A percentile compares a stretch with the other conserved stretches of the same genome.
These are phyloP conservation scores for Lepus oiostolus DNA, from an alignment of 2,797 vertebrate species.

Conservation along the genomic window DNA sequence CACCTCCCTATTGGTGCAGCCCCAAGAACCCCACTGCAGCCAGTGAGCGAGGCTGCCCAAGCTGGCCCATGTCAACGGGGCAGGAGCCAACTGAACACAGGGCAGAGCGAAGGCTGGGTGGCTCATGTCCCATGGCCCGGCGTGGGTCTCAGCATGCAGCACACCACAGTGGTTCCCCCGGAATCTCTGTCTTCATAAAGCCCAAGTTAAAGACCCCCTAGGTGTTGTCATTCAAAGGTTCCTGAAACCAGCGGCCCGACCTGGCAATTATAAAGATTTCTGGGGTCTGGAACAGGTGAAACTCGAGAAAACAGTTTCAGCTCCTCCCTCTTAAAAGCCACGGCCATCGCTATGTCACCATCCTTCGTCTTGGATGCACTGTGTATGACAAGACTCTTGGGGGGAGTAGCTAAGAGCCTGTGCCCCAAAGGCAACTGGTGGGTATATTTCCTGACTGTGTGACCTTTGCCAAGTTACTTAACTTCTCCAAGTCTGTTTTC, in stretches of 20 bases:
- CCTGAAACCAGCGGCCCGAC: neutral
- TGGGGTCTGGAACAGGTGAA: neutral
- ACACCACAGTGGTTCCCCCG: too few relatives aligned
- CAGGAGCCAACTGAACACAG: neutral
- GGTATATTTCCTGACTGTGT: neutral
- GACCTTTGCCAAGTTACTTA: neutral
- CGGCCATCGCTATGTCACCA: neutral
- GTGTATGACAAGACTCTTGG: too few relatives aligned
- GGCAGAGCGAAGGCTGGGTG: neutral
- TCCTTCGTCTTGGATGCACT: too few relatives aligned
- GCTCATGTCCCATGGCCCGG: too few relatives aligned
- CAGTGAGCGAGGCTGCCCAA: neutral
- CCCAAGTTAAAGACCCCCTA: constrained; percentile 13
- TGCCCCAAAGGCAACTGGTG: neutral
- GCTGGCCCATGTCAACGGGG: neutral
- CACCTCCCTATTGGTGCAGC: neutral
- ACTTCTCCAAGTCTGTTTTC: neutral
- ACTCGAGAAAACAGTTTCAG: neutral
- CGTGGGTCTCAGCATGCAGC: neutral
- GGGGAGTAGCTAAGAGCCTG: neutral
- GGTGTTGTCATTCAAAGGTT: neutral
- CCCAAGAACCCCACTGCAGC: neutral
- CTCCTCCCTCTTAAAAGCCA: neutral
- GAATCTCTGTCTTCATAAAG: constrained; percentile 11
- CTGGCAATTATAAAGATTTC: neutral